Evolutionary conservation across 2,888 invertebrate species (phyloP).

Genomic region (Eilema sororculum): DNA sequence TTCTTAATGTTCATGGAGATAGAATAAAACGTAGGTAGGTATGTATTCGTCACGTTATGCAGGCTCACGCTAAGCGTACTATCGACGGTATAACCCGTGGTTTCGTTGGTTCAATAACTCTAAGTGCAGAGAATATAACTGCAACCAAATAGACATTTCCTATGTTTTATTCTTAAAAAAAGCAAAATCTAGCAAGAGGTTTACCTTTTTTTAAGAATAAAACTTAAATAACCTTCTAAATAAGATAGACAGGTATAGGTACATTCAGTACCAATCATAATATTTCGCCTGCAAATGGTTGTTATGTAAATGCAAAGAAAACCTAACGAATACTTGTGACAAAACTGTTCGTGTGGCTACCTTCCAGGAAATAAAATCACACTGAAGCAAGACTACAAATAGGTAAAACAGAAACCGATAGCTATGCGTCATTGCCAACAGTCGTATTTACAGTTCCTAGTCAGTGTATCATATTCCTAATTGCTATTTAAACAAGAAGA

Average conservation of each 20-base stretch:
- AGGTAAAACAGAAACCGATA: neutral
- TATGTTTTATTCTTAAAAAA: no score
- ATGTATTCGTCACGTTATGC: no score
- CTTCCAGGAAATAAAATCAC: neutral
- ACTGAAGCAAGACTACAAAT: neutral
- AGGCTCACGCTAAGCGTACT: no score
- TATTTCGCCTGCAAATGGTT: neutral
- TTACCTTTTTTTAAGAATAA: no score
- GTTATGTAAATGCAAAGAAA: neutral
- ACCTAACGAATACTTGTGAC: neutral
- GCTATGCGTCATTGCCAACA: neutral
- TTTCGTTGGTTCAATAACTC: neutral
- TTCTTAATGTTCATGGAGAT: no score
- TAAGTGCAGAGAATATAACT: neutral
- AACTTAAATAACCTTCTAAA: neutral
- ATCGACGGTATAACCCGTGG: neutral
- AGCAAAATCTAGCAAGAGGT: no score
- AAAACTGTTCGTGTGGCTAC: neutral
- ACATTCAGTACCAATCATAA: no score
- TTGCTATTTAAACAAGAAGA: constrained; percentile 37
- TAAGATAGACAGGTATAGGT: neutral
- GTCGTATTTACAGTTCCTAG: neutral
- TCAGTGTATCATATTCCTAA: constrained; percentile 33
- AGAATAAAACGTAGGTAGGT: no score
- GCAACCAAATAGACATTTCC: no score